Evolutionary conservation across 1,140 invertebrate genomes (phyloP).

Genomic region (Hormaphis cornu): DNA sequence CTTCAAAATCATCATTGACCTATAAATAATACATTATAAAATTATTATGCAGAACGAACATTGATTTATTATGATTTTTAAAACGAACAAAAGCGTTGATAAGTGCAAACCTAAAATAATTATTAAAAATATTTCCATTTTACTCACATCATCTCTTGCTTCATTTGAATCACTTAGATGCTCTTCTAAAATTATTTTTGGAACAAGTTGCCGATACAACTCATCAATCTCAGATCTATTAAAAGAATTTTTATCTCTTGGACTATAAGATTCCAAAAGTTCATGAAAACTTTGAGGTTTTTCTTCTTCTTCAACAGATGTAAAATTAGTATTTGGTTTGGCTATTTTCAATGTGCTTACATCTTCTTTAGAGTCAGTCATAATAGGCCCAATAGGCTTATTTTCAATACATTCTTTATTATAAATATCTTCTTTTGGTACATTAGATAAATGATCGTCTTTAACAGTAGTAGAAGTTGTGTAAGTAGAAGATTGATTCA

Average conservation of each 20-base stretch:
- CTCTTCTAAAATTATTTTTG: background rate
- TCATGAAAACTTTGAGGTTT: conserved; percentile 5
- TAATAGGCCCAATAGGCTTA: background rate
- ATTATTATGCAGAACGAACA: too few species aligned
- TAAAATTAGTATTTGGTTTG: background rate
- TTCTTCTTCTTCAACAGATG: background rate
- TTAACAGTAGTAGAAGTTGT: background rate
- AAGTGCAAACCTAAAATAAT: too few species aligned
- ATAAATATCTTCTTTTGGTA: background rate
- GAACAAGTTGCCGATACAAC: background rate
- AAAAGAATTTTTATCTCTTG: background rate
- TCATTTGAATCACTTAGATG: background rate
- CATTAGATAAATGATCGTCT: background rate
- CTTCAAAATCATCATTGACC: background rate
- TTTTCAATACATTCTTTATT: background rate
- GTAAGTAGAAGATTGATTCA: conserved; percentile 8
- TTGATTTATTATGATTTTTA: too few species aligned
- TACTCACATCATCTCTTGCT: background rate
- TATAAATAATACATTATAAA: background rate
- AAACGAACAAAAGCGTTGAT: too few species aligned
- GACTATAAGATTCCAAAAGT: conserved; percentile 12
- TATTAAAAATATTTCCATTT: background rate
- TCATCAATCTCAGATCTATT: background rate
- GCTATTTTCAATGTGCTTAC: background rate
- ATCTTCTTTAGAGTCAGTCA: background rate